These are phyloP conservation scores for Volucella inanis DNA, from an alignment of 2,888 invertebrate genomes.

Conservation along the genomic window DNA sequence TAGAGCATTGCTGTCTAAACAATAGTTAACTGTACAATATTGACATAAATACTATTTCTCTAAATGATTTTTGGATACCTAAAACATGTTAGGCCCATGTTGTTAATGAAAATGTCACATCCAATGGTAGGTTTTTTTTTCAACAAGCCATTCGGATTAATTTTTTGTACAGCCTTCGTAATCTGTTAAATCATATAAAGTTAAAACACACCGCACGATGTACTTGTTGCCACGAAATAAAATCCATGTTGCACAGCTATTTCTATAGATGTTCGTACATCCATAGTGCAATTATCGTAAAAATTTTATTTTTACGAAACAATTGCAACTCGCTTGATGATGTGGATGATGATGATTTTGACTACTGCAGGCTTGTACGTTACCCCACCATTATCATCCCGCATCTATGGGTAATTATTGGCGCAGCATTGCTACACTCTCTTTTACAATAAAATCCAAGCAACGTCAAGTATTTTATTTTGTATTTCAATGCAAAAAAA, in stretches of 20 bases:
- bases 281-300: slow-evolving; percentile 58
- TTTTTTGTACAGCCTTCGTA: slow-evolving; percentile 21
- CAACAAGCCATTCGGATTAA: not conserved
- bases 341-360: slow-evolving; percentile 28
- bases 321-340: slow-evolving; percentile 28
- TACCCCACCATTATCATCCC: slow-evolving; percentile 37
- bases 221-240: slow-evolving; percentile 69
- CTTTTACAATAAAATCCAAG: not conserved
- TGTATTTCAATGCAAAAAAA: slow-evolving; percentile 32
- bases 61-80: no score
- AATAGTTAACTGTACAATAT: no score
- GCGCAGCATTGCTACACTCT: slow-evolving; percentile 37
- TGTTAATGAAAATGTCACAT: no score
- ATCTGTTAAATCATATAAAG: slow-evolving; percentile 39
- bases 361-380: slow-evolving; percentile 18
- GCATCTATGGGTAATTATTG: slow-evolving; percentile 71
- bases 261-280: slow-evolving; percentile 20
- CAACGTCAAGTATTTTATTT: slow-evolving; percentile 28
- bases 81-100: no score
- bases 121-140: not conserved
- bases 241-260: slow-evolving; percentile 60
- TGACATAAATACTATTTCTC: no score
- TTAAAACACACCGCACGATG: slow-evolving; percentile 58
- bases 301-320: slow-evolving; percentile 40
- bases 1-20: no score